Conservation (phyloP, 2,888 invertebrate species). For the Lasioglossum marginatum region DNA sequence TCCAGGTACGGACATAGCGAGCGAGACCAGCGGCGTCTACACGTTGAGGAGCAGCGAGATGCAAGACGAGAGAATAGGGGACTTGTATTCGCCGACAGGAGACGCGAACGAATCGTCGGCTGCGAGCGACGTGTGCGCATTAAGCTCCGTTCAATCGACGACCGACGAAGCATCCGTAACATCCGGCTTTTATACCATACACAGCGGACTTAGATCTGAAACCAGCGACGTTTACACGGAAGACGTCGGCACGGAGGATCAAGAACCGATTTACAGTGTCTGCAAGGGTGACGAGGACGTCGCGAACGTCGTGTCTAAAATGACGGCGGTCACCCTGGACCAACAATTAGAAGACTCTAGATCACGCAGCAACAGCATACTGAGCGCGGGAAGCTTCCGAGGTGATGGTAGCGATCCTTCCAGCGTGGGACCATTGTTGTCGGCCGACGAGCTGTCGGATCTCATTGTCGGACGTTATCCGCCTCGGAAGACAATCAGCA, state of each 20-base stretch:
- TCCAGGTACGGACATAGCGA: conserved; percentile 86
- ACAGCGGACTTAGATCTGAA: conserved; percentile 81
- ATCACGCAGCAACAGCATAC: conserved; percentile 89
- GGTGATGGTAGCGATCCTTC: conserved; percentile 96
- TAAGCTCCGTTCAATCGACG: conserved; percentile 82
- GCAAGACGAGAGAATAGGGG: conserved; percentile 80
- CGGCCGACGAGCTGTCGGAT: conserved; percentile 93
- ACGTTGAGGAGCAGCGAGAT: conserved; percentile 88
- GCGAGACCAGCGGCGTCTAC: conserved; percentile 94
- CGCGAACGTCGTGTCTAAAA: conserved; percentile 48
- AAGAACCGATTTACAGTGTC: conserved; percentile 82
- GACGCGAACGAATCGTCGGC: conserved; percentile 79
- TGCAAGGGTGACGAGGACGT: conserved; percentile 80
- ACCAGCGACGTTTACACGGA: conserved; percentile 82
- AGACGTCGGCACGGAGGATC: conserved; percentile 76
- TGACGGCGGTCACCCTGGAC: conserved; percentile 62
- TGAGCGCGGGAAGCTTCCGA: conserved; percentile 93
- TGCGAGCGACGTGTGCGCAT: conserved; percentile 79
- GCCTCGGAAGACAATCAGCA: conserved; percentile 91
- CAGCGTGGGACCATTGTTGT: conserved; percentile 90
- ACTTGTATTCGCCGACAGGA: conserved; percentile 77
- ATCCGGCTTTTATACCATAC: conserved; percentile 83
- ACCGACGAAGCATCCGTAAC: conserved; percentile 83
- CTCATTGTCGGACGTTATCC: conserved; percentile 94
- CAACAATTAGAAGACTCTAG: conserved; percentile 74